Conservation (phyloP, 2,888 invertebrate genomes). For the Rhingia campestris region DNA sequence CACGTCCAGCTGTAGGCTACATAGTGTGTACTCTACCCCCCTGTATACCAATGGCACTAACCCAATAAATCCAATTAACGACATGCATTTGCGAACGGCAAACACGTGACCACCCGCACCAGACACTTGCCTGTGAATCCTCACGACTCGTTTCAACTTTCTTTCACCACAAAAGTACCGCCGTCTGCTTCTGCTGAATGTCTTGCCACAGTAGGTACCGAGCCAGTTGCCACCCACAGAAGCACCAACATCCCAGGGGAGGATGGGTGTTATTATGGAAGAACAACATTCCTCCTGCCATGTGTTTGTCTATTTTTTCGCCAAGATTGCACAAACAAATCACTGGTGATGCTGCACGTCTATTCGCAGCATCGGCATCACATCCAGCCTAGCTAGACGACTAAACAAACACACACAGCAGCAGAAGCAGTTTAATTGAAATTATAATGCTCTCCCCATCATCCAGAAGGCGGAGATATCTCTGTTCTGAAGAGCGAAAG, state of each 20-base stretch:
- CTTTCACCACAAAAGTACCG: constrained; percentile 1
- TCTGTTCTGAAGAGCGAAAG: constrained; percentile 1
- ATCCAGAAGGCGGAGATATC: background rate
- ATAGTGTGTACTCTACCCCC: too few relatives aligned
- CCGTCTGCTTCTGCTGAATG: constrained; percentile 17
- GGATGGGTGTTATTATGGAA: constrained; percentile 9
- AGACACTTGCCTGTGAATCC: constrained; percentile 30
- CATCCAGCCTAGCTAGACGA: constrained; percentile 14
- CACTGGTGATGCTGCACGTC: constrained; percentile 33
- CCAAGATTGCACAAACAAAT: constrained; percentile 34
- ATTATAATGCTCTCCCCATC: constrained; percentile 36
- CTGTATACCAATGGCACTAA: constrained; percentile 24
- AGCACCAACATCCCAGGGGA: background rate
- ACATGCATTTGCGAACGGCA: constrained; percentile 39
- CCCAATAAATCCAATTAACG: constrained; percentile 26
- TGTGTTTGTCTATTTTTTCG: background rate
- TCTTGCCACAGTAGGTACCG: constrained; percentile 8
- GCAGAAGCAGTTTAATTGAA: constrained; percentile 59
- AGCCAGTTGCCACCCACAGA: constrained; percentile 3
- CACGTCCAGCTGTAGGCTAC: too few relatives aligned
- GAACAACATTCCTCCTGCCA: constrained; percentile 20
- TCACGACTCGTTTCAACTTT: constrained; percentile 30
- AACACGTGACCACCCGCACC: constrained; percentile 37
- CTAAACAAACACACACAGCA: constrained; percentile 44
- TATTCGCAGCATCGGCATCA: constrained; percentile 5